Evolutionary conservation across 2,888 invertebrate species (phyloP).

Genomic region (Caenorhabditis sp.): DNA sequence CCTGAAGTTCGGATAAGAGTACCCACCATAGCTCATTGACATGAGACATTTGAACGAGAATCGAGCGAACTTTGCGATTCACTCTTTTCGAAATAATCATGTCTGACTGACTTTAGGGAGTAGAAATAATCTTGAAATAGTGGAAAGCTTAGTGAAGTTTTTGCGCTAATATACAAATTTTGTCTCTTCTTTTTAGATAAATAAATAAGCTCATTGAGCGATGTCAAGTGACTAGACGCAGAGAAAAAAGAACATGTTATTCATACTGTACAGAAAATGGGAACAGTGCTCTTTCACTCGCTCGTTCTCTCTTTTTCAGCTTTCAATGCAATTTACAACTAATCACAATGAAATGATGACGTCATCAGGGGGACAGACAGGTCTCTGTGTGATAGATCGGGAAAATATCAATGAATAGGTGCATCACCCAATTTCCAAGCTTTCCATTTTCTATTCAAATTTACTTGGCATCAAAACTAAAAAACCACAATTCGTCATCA

Average conservation of each 20-base stretch:
- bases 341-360: slow-evolving; percentile 31
- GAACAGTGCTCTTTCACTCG: slow-evolving; percentile 13
- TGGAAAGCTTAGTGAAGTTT: not conserved
- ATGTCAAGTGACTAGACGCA: slow-evolving; percentile 7
- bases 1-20: too few relatives aligned
- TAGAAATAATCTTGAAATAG: not conserved
- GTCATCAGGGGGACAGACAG: slow-evolving; percentile 27
- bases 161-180: slow-evolving; percentile 1
- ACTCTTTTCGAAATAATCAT: slow-evolving; percentile 13
- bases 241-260: slow-evolving; percentile 26
- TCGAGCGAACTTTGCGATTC: not conserved
- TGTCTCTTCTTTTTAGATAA: slow-evolving; percentile 25
- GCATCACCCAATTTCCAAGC: too few relatives aligned
- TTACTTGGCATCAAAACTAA: not conserved
- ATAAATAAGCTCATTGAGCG: slow-evolving; percentile 21
- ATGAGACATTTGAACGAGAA: not conserved
- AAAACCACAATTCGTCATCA: not conserved
- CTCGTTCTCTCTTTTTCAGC: not conserved
- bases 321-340: slow-evolving; percentile 30
- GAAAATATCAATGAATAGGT: slow-evolving; percentile 19
- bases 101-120: not conserved
- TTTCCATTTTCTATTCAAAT: not conserved
- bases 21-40: too few relatives aligned
- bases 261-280: slow-evolving; percentile 30
- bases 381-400: slow-evolving; percentile 30